Evolutionary conservation across 2,888 invertebrate species (phyloP), one percentile per base, ranked within the genome.

Genomic region (Lasioglossum zephyrum): DNA sequence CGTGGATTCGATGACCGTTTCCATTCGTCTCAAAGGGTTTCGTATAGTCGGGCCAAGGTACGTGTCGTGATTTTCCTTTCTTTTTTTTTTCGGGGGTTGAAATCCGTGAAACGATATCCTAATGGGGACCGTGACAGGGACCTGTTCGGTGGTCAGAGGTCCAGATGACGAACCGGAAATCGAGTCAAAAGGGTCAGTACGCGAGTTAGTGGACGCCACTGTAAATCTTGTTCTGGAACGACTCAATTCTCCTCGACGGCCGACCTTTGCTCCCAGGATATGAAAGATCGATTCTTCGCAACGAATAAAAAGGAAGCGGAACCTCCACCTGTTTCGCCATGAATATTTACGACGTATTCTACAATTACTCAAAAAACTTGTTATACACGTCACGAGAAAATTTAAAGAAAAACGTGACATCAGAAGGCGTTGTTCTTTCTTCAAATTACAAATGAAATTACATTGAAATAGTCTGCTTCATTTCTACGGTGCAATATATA

Each of bases 71-170:
- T 88, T 91, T 84, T 74, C 82, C 69, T 84, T 79, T 77, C 85
- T 82, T 36, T 82, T 73, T 82, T 73, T 82, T 75, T 69, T 49
- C 77, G 74, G 75, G 84, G 90, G 84, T 88, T 84, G 82, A 73
- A 84, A 85, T 87, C 85, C 89, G 89, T 91, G 91, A 93, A 91
- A 91, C 88, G 92, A 93, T 92, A 91, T 92, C 90, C 90, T 91
- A 93, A 93, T 91, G 87, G 92, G 31, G 91, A 90, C 91, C 86
- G 89, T 91, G 90, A 91, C 90, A 92, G 90, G 92, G 93, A 93
- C 93, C 94, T 93, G 94, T 92, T 92, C 91, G 82, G 83, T 90
- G 93, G 94, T 93, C 93, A 94, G 92, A 93, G 93, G 93, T 94
- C 93, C 94, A 93, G 92, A 92, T 92, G 92, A 92, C 89, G 92